Evolutionary conservation across 2,888 invertebrate species (phyloP).

Genomic region (Rhagonycha lutea): DNA sequence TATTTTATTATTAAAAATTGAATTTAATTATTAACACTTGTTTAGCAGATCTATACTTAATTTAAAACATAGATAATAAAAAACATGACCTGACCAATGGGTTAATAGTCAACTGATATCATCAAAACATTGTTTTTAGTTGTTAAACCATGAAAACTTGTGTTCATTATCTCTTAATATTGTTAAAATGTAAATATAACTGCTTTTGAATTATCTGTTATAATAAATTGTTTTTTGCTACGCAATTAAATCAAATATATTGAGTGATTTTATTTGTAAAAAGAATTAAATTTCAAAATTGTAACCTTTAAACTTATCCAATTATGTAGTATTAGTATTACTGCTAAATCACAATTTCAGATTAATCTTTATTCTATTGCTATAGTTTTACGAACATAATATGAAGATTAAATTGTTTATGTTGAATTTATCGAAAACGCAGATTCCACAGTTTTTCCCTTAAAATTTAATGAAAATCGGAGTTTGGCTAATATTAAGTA

Average conservation of each 20-base stretch:
- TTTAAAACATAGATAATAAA: not conserved
- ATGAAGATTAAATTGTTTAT: no score
- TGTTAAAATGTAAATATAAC: not conserved
- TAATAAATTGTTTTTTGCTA: not conserved
- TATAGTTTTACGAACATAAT: no score
- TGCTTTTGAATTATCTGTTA: not conserved
- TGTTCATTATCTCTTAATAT: not conserved
- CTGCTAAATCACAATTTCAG: no score
- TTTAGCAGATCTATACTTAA: not conserved
- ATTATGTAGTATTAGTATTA: no score
- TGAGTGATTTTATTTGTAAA: no score
- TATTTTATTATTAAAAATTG: not conserved
- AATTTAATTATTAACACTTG: not conserved
- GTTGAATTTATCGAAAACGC: no score
- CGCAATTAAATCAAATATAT: not conserved
- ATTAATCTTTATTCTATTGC: no score
- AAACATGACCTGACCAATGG: not conserved
- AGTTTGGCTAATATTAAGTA: no score
- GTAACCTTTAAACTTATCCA: no score
- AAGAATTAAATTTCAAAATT: not conserved
- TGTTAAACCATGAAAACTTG: not conserved
- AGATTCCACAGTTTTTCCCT: no score
- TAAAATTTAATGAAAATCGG: no score
- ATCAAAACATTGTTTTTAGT: not conserved
- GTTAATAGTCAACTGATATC: not conserved